A percentile compares a stretch with the other conserved stretches of the same genome.
phyloP scores from a whole-genome alignment of 2,797 vertebrate genomes.

The Brachyrhaphis roseni region DNA sequence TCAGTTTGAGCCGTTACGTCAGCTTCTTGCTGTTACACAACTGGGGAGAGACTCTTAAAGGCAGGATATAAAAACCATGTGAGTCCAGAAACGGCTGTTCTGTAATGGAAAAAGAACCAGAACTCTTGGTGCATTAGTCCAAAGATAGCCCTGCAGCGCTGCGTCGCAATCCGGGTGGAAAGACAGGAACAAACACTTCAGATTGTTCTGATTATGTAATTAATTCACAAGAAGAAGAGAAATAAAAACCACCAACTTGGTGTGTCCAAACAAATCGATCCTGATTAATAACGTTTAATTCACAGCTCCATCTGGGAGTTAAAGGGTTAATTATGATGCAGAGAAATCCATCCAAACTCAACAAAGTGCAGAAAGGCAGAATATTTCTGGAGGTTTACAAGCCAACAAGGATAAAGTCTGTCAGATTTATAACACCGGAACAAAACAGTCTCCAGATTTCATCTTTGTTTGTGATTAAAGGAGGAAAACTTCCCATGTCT shows the following conservation, averaged over 20 bases:
- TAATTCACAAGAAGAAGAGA: neutral
- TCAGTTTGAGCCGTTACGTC: neutral
- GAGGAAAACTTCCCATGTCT: slow-evolving; percentile 12
- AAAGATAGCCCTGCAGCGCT: slow-evolving; percentile 45
- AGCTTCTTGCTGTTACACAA: slow-evolving; percentile 17
- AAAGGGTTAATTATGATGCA: slow-evolving; percentile 64
- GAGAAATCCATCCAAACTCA: slow-evolving; percentile 41
- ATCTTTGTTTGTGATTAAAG: neutral
- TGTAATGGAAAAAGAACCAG: slow-evolving; percentile 35
- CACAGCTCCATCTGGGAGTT: slow-evolving; percentile 28
- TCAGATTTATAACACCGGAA: neutral
- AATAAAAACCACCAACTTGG: neutral
- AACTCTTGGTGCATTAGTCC: slow-evolving; percentile 21
- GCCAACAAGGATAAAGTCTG: slow-evolving; percentile 16
- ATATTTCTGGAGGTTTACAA: slow-evolving; percentile 19
- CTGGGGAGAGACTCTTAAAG: slow-evolving; percentile 15
- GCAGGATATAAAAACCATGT: slow-evolving; percentile 24
- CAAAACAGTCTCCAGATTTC: neutral
- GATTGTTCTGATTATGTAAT: slow-evolving; percentile 22
- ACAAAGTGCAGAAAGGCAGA: slow-evolving; percentile 29
- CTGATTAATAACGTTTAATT: slow-evolving; percentile 15
- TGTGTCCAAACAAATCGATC: slow-evolving; percentile 5
- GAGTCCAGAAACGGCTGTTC: slow-evolving; percentile 48
- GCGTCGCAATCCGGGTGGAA: neutral
- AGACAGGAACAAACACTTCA: neutral